phyloP scores from a whole-genome alignment of 30 jellyfish, hydroid and myxozoan genomes.

The Morbakka virulenta region DNA sequence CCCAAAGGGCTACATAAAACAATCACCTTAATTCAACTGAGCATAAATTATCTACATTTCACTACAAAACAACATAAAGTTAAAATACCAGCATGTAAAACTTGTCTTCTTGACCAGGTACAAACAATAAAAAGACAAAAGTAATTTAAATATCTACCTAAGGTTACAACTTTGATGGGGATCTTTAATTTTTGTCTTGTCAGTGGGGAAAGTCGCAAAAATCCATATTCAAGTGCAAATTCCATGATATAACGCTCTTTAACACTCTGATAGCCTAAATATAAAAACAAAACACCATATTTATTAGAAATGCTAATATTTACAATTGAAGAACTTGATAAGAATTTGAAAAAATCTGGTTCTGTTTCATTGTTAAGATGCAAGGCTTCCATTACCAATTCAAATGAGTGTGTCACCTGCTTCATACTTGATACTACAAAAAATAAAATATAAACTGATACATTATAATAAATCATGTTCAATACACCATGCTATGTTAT shows the following conservation, averaged over 20 bases:
- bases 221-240: constrained; percentile 79
- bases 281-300: not conserved
- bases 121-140: not conserved
- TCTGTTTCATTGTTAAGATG: too few relatives aligned
- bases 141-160: constrained; percentile 43
- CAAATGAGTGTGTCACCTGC: too few relatives aligned
- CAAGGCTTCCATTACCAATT: too few relatives aligned
- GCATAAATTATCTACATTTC: too few relatives aligned
- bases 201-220: constrained; percentile 71
- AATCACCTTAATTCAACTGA: too few relatives aligned
- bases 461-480: too few relatives aligned
- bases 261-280: constrained; percentile 20
- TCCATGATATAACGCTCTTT: constrained; percentile 64
- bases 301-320: not conserved
- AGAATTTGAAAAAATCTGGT: constrained; percentile 3
- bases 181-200: constrained; percentile 67
- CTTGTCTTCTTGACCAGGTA: not conserved
- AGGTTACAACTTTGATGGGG: constrained; percentile 66
- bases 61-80: too few relatives aligned
- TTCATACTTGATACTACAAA: too few relatives aligned
- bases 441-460: too few relatives aligned
- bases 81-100: too few relatives aligned
- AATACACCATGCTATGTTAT: too few relatives aligned
- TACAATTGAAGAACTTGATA: not conserved
- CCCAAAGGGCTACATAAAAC: too few relatives aligned